These are phyloP conservation scores for Enteromius afrohamiltoni DNA, from an alignment of 2,797 vertebrate genomes.

Conservation along the genomic window DNA sequence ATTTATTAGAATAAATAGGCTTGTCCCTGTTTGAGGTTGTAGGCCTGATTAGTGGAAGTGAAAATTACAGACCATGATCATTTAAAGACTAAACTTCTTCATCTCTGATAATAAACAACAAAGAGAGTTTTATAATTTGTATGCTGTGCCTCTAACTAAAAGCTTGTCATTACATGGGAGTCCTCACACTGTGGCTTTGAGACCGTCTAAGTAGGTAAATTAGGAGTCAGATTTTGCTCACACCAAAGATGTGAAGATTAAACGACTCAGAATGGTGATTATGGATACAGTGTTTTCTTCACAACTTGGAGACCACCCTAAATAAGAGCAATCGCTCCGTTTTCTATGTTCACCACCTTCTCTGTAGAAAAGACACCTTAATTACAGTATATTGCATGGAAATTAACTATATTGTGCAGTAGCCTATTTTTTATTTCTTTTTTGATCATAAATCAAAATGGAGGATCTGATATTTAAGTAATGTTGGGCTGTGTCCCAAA, in stretches of 20 bases:
- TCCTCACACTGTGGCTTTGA: not conserved
- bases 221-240: constrained; percentile 7
- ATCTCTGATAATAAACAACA: constrained; percentile 44
- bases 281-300: not conserved
- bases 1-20: constrained; percentile 53
- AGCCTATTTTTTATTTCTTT: not conserved
- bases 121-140: constrained; percentile 29
- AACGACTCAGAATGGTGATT: constrained; percentile 9
- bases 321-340: not conserved
- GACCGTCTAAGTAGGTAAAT: not conserved
- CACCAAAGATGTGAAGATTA: constrained; percentile 26
- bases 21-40: constrained; percentile 3
- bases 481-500: not conserved
- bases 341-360: not conserved
- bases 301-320: not conserved
- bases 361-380: not conserved
- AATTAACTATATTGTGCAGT: not conserved
- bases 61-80: constrained; percentile 57
- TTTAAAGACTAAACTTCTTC: constrained; percentile 16
- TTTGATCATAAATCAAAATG: constrained; percentile 4
- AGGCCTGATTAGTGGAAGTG: constrained; percentile 54
- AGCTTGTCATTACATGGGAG: constrained; percentile 21
- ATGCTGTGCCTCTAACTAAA: constrained; percentile 9
- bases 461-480: not conserved
- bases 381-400: not conserved